phyloP scores from a whole-genome alignment of 2,797 vertebrate species.

The Gymnopithys bicolor region DNA sequence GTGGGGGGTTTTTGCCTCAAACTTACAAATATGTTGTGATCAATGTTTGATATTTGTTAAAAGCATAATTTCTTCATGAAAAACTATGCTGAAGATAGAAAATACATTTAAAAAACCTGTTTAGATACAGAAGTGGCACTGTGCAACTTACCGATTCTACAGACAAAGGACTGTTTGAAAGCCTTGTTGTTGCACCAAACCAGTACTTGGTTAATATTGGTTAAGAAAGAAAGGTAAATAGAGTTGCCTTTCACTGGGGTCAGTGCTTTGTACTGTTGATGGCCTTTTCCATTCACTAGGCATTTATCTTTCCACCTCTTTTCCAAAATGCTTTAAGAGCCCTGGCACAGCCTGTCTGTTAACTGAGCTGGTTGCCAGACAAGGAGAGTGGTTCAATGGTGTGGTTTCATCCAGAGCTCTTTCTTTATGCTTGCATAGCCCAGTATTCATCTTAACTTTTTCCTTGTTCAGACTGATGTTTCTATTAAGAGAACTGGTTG shows the following conservation, averaged over 20 bases:
- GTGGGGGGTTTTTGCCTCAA: not conserved
- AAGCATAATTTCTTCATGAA: not conserved
- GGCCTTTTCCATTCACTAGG: not conserved
- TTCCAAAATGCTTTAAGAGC: not conserved
- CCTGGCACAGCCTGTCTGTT: not conserved
- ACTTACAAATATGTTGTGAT: not conserved
- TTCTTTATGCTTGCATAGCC: not conserved
- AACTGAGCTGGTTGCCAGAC: not conserved
- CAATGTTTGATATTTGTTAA: not conserved
- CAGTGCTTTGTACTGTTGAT: not conserved
- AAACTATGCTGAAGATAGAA: not conserved
- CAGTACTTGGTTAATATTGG: conserved; percentile 30
- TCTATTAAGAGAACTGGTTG: not conserved
- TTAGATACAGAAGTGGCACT: not conserved
- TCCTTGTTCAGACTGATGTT: fast-evolving
- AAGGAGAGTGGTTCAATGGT: not conserved
- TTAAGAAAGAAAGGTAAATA: not conserved
- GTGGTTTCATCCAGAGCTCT: not conserved
- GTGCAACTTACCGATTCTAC: not conserved
- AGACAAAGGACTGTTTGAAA: conserved; percentile 1
- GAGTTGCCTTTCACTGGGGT: not conserved
- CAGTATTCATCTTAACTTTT: not conserved
- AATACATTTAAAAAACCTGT: not conserved
- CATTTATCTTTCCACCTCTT: not conserved
- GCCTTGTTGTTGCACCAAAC: conserved; percentile 9